Evolutionary conservation across 2,888 invertebrate species (phyloP), one percentile per base, ranked within the genome.

Genomic region (Girardia tigrina): DNA sequence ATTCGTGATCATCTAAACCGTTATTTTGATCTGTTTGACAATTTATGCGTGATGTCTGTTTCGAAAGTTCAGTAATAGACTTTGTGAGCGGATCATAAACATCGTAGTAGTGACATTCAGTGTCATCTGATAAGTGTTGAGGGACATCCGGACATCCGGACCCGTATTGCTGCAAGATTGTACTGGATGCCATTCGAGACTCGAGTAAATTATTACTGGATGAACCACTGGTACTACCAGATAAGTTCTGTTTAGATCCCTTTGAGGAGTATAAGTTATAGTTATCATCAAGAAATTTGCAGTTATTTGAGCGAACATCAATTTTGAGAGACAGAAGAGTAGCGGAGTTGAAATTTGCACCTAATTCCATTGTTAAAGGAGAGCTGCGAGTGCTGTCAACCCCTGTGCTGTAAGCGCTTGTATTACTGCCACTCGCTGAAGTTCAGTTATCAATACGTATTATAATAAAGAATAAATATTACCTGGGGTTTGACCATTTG

Each of bases 331-430:
- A 56, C 6, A 56, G 56, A 2, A 56, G 23, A 8, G 56, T 20
- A 6, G 56, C 56, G 23, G 56, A 56, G 23, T 16, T 56, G 56
- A 56, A 2, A n/a, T 4, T 56, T 2, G 71, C 26, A 4, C 6
- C 6, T 16, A 82, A 79, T 78, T 83, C 83, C 26, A 83, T 79
- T 14, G 82, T 83, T 0, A 83, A 79, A 0, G 82, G 82, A 1
- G 83, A 29, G 29, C 26, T 70, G 16, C 75, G 56, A n/a, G 23
- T 36, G 42, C 72, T 28, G 23, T 76, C 56, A 6, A 23, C 56
- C 14, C 56, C 72, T n/a, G 29, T 72, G 28, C 70, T 76, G 76
- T 76, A 75, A 27, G 36, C 56, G 27, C 74, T 72, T 74, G 28
- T 28, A 26, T 42, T 36, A 42, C 73, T 74, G 28, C 42, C 42